Evolutionary conservation across 2,113 vertebrate genomes (phyloP), one percentile per base, ranked within the genome.

Genomic region (Copsychus sechellarum): DNA sequence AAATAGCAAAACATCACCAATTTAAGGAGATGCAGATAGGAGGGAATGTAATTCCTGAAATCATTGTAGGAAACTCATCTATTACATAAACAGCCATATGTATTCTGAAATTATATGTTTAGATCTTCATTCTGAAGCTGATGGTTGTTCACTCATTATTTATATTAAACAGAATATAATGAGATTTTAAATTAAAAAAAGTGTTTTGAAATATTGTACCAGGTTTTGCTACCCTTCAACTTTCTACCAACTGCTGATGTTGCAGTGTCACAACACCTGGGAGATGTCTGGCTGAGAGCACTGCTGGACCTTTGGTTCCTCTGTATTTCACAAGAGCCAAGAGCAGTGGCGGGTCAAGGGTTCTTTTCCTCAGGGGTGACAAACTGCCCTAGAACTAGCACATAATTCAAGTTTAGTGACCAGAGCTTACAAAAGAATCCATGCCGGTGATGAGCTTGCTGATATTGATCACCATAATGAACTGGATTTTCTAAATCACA

Each of bases 381-480:
- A 77, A 76, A 14, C n/a, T 10, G 1, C 48, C 19, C 31, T 66
- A 31, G 28, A 86, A 20, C n/a, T 34, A 61, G 29, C 31, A 64
- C 25, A 51, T 70, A 91, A 82, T 83, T 95, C 82, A 95, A 71
- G 61, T 92, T 92, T 74, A 96, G 66, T 84, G 76, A 81, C 28
- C 26, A 43, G 73, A 91, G 18, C 57, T 86, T 77, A 50, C 53
- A 73, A 86, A 90, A 76, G 20, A 82, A 82, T 77, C 61, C 50
- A 31, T 94, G 45, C 66, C 11, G 8, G 26, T 81, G 81, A 87
- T 86, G 47, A 90, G 29, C 23, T 92, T 60, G 43, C 40, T 16
- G 24, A 53, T 88, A 76, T 9, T n/a, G 64, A 93, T 95, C 61
- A 77, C 79, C 24, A 8, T 82, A 85, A 95, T 86, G 36, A 88